Conservation (phyloP, 92 coral and sea anemone genomes). For the Blastomussa wellsi region DNA sequence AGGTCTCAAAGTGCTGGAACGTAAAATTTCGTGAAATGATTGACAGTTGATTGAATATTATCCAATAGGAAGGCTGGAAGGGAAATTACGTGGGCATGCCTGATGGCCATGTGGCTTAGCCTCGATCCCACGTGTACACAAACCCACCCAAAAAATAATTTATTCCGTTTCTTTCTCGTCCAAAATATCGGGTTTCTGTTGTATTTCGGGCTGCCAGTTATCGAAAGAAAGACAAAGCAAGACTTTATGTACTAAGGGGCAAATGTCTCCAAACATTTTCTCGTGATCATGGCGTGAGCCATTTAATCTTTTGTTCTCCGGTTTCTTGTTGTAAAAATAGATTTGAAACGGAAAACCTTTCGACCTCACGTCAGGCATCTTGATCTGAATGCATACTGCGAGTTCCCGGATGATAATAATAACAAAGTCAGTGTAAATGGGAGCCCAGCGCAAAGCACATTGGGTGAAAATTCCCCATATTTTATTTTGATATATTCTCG, state of each 20-base stretch:
- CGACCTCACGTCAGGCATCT: neutral
- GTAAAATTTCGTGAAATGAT: constrained; percentile 59
- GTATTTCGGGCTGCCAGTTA: neutral
- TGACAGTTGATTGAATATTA: constrained; percentile 48
- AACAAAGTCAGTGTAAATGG: too few species aligned
- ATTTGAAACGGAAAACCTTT: neutral
- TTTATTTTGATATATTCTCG: neutral
- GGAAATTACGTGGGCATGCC: constrained; percentile 67
- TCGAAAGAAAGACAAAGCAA: neutral
- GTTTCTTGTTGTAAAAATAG: neutral
- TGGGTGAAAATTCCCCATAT: neutral
- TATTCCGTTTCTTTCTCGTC: neutral
- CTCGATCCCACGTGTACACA: constrained; percentile 57
- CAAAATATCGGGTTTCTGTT: neutral
- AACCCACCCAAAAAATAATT: constrained; percentile 28
- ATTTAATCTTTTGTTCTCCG: neutral
- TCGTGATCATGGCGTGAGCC: neutral
- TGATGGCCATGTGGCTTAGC: constrained; percentile 62
- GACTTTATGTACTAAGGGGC: neutral
- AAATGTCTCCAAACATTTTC: neutral
- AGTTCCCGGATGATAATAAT: neutral
- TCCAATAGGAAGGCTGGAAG: constrained; percentile 63
- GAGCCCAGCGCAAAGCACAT: neutral
- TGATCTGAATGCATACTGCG: neutral
- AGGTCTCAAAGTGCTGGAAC: constrained; percentile 84